phyloP scores from a whole-genome alignment of 37 sponge, comb jelly and placozoan genomes.

The Beroe forskalii region DNA sequence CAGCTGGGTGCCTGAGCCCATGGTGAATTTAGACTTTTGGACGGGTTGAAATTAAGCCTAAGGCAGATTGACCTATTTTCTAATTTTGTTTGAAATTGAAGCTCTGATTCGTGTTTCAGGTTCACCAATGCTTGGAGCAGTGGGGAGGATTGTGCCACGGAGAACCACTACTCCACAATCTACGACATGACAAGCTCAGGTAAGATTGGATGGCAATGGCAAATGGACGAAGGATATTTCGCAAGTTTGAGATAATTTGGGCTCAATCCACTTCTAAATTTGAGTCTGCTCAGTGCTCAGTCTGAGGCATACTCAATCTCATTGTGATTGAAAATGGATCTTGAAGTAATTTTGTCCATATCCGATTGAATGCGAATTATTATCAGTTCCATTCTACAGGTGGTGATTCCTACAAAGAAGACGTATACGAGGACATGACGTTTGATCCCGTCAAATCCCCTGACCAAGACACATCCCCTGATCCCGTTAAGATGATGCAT shows the following conservation, averaged over 20 bases:
- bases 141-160: neutral
- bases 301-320: too few relatives aligned
- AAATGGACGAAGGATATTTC: too few relatives aligned
- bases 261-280: too few relatives aligned
- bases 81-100: too few relatives aligned
- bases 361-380: neutral
- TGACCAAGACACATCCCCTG: neutral
- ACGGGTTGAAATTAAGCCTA: too few relatives aligned
- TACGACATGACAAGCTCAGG: neutral
- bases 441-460: constrained; percentile 1
- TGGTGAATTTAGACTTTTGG: too few relatives aligned
- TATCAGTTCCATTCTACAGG: neutral
- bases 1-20: neutral
- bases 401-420: neutral
- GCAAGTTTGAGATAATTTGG: too few relatives aligned
- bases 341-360: neutral
- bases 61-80: too few relatives aligned
- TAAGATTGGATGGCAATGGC: too few relatives aligned
- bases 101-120: too few relatives aligned
- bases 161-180: neutral
- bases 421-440: constrained; percentile 11
- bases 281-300: too few relatives aligned
- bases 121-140: neutral
- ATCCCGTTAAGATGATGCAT: neutral
- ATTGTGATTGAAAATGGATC: too few relatives aligned